A percentile compares a stretch with the other conserved stretches of the same genome.
phyloP scores from a whole-genome alignment of 2,113 vertebrate species.

The Forbesichthys papilliferus region DNA sequence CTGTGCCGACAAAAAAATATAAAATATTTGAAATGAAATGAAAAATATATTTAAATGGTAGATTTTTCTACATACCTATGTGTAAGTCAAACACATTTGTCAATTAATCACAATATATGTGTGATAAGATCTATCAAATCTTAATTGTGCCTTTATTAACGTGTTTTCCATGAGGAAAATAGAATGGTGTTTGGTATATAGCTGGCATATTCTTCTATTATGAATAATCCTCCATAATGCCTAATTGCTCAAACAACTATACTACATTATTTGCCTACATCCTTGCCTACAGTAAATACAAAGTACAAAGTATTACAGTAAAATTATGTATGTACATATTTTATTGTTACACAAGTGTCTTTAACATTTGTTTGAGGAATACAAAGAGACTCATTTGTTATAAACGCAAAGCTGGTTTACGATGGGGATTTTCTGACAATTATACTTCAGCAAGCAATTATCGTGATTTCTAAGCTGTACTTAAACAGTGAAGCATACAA shows the following conservation, averaged over 20 bases:
- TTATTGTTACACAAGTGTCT: constrained; percentile 63
- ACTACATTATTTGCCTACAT: background rate
- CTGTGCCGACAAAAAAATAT: background rate
- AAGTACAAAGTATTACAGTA: constrained; percentile 2
- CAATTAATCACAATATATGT: background rate
- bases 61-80: background rate
- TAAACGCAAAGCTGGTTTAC: constrained; percentile 38
- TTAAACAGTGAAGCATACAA: constrained; percentile 62
- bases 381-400: constrained; percentile 29
- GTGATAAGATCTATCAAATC: background rate
- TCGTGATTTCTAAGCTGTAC: constrained; percentile 46
- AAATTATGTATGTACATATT: constrained; percentile 34
- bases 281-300: constrained; percentile 12
- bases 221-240: too few relatives aligned
- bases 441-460: constrained; percentile 58
- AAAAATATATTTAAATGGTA: background rate
- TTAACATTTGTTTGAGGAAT: constrained; percentile 47
- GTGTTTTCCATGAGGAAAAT: constrained; percentile 6
- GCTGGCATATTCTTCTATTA: too few relatives aligned
- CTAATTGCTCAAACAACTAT: background rate
- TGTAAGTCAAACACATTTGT: background rate
- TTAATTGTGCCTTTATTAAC: constrained; percentile 3
- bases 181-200: too few relatives aligned
- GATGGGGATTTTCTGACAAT: constrained; percentile 37
- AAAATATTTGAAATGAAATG: background rate